Percentiles rank a stretch among this genome's conserved stretches.
phyloP scores from a whole-genome alignment of 2,888 invertebrate species.

The Rhodophaea formosa region DNA sequence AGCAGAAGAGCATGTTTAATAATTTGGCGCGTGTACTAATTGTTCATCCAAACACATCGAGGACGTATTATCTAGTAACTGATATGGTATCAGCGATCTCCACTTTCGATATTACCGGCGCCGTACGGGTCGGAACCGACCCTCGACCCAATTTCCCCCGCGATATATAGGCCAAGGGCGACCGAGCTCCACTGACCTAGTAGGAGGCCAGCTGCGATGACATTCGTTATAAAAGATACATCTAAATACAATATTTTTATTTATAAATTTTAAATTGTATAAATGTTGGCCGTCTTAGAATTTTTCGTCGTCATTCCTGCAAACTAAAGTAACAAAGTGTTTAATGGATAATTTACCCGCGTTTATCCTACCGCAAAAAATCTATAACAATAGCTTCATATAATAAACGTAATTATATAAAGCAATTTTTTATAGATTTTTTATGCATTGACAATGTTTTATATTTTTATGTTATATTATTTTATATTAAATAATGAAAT shows the following conservation, averaged over 20 bases:
- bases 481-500: no score
- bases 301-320: no score
- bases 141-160: slow-evolving; percentile 45
- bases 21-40: neutral
- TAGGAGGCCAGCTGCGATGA: slow-evolving; percentile 36
- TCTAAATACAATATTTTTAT: neutral
- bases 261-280: no score
- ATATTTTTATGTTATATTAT: no score
- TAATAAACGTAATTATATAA: no score
- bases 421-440: no score
- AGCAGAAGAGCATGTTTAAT: neutral
- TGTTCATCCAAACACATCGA: neutral
- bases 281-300: no score
- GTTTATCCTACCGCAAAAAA: no score
- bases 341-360: no score
- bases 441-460: no score
- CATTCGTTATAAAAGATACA: slow-evolving; percentile 18
- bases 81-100: slow-evolving; percentile 36
- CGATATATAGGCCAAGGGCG: slow-evolving; percentile 61
- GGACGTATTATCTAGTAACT: slow-evolving; percentile 2
- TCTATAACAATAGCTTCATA: no score
- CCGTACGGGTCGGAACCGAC: slow-evolving; percentile 36
- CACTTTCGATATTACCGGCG: slow-evolving; percentile 37
- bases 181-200: slow-evolving; percentile 44
- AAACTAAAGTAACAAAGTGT: no score